A percentile compares a stretch with the other conserved stretches of the same genome.
Evolutionary conservation across 2,888 invertebrate genomes (phyloP).

Genomic region (Drosophila paucipuncta): DNA sequence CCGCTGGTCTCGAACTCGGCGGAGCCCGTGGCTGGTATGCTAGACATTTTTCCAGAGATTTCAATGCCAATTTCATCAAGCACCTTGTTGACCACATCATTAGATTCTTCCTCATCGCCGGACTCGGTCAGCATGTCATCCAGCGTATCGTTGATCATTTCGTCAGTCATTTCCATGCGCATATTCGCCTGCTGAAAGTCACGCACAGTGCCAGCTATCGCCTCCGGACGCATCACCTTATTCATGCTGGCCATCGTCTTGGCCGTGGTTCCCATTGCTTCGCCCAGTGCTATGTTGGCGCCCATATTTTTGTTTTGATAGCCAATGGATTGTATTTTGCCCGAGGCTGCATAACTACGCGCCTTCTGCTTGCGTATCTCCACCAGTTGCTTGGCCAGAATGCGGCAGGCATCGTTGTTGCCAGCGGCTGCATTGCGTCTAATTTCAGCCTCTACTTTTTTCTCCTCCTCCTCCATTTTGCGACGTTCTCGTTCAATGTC

Average conservation of each 20-base stretch:
- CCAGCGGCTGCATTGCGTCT: conserved; percentile 95
- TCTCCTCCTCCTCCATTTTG: conserved; percentile 94
- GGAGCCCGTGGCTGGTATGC: conserved; percentile 88
- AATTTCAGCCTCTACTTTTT: conserved; percentile 95
- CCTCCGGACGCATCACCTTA: conserved; percentile 93
- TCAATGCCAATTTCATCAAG: conserved; percentile 99
- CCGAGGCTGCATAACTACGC: conserved; percentile 92
- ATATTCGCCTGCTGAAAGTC: conserved; percentile 93
- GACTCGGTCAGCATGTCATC: conserved; percentile 95
- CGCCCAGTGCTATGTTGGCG: conserved; percentile 94
- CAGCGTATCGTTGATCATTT: conserved; percentile 96
- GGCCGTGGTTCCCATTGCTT: conserved; percentile 94
- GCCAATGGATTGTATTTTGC: conserved; percentile 92
- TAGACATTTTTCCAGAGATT: conserved; percentile 93
- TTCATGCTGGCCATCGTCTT: conserved; percentile 96
- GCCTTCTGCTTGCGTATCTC: conserved; percentile 95
- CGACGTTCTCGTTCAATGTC: conserved; percentile 94
- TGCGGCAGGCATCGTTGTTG: conserved; percentile 92
- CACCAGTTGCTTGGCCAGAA: conserved; percentile 95
- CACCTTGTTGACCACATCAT: conserved; percentile 94
- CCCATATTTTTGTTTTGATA: conserved; percentile 96
- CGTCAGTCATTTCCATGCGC: conserved; percentile 98
- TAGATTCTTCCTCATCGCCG: conserved; percentile 95
- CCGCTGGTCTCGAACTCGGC: conserved; percentile 87
- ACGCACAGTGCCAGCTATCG: conserved; percentile 92